Evolutionary conservation across 1,140 invertebrate species (phyloP), one percentile per base, ranked within the genome.

Genomic region (Pseudomyrmex concolor): DNA sequence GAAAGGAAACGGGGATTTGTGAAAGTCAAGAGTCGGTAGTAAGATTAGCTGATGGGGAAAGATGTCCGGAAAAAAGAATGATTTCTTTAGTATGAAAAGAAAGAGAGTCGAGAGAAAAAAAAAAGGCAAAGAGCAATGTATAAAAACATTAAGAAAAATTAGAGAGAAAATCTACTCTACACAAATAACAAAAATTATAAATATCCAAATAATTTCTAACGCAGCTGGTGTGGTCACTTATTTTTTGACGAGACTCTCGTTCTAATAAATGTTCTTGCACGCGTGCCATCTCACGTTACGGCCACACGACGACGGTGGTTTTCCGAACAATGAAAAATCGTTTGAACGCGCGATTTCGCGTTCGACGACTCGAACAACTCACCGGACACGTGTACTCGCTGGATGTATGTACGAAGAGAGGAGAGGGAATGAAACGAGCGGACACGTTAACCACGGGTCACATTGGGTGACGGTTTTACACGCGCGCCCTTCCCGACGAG

Each of bases 391-490:
- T 78, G 76, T 78, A 78, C 3, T 1, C n/a, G 34, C 66, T 19
- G 9, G 17, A 17, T 4, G 51, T 19, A n/a, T 34, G 34, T 34
- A 34, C 34, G 34, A 5, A n/a, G 43, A 57, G 2, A 50, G 9
- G 25, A 45, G 73, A 3, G 12, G 13, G 63, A 19, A 43, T 60
- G 57, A 71, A 70, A 80, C 55, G 55, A 68, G 57, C 74, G 64
- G 43, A 15, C 76, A 48, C 66, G 76, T 78, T 59, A 70, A 70
- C 51, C 51, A 57, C 55, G 76, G 76, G 76, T 70, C 64, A 78
- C 34, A 19, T 51, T 25, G 10, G 19, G 59, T 25, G 64, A 59
- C 5, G 34, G 34, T 34, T 78, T 70, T 57, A 70, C 64, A 78
- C 76, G 19, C 51, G 51, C 64, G 25, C 57, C 64, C 51, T 12